A percentile compares a stretch with the other conserved stretches of the same genome.
phyloP scores from a whole-genome alignment of 2,113 vertebrate genomes.

The Cyprinodon brontotheroides region DNA sequence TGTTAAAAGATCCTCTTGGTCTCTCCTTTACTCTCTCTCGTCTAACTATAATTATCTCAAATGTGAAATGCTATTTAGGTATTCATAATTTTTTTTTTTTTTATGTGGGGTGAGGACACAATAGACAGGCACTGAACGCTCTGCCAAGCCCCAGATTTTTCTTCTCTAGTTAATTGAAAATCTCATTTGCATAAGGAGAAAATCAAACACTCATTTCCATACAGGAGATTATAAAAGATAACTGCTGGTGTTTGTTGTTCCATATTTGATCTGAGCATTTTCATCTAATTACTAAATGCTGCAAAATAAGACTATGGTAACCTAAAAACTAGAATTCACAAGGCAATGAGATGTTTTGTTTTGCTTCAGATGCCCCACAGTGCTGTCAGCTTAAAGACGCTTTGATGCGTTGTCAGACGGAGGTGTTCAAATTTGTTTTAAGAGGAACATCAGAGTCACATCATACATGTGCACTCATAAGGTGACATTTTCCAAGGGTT shows the following conservation, averaged over 20 bases:
- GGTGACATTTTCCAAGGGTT: neutral
- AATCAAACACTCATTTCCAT: conserved; percentile 85
- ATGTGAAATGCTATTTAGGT: conserved; percentile 81
- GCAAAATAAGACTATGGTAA: conserved; percentile 68
- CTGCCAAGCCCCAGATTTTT: conserved; percentile 76
- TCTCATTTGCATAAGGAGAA: conserved; percentile 83
- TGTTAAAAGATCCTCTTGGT: conserved; percentile 73
- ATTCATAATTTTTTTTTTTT: conserved; percentile 80
- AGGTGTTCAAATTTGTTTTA: conserved; percentile 26
- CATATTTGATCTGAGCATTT: conserved; percentile 75
- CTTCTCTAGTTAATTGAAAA: conserved; percentile 82
- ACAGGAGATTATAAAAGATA: conserved; percentile 82
- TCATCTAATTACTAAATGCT: conserved; percentile 79
- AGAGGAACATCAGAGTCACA: conserved; percentile 21
- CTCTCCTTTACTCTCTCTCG: conserved; percentile 5
- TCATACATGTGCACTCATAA: neutral
- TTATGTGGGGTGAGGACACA: conserved; percentile 72
- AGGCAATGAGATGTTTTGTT: conserved; percentile 60
- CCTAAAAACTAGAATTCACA: conserved; percentile 68
- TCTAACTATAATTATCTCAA: conserved; percentile 77
- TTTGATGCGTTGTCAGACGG: conserved; percentile 37
- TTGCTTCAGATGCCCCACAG: conserved; percentile 23
- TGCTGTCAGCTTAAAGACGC: conserved; percentile 45
- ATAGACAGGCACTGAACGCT: conserved; percentile 62
- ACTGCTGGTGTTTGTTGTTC: conserved; percentile 80